Conservation (phyloP, 1,140 invertebrate species). For the Drosophila auraria region DNA sequence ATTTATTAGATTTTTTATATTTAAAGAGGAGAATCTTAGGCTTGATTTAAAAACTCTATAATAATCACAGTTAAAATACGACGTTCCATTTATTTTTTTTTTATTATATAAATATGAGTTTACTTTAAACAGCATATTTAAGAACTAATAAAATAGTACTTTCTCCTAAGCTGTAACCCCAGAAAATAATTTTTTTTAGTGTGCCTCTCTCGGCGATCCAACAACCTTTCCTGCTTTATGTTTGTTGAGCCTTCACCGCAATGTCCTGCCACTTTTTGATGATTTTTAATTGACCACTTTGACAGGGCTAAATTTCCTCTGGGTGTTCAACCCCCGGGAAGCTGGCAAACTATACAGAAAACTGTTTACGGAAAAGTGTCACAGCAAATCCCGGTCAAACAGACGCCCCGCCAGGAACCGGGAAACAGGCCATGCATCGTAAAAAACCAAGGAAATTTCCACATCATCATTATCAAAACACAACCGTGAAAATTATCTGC, state of each 20-base stretch:
- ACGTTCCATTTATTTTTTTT: background rate
- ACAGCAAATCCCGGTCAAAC: conserved; percentile 36
- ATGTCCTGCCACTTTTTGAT: conserved; percentile 39
- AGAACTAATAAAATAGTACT: too few relatives aligned
- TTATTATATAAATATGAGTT: background rate
- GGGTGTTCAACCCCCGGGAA: background rate
- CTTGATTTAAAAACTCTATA: background rate
- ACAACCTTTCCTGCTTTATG: background rate
- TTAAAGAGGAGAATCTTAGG: too few relatives aligned
- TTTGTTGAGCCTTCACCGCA: background rate
- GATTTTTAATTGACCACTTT: conserved; percentile 71
- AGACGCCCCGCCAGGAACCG: background rate
- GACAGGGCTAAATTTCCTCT: conserved; percentile 3
- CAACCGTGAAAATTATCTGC: conserved; percentile 80
- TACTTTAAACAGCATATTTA: background rate
- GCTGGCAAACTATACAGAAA: conserved; percentile 52
- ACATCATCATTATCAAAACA: conserved; percentile 80
- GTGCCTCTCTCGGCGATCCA: background rate
- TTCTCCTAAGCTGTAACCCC: background rate
- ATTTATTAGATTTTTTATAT: background rate
- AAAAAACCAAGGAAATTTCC: conserved; percentile 66
- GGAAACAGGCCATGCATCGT: conserved; percentile 8
- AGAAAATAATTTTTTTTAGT: background rate
- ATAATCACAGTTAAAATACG: background rate
- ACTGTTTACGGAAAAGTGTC: conserved; percentile 42